Conservation (phyloP, 2,888 invertebrate genomes). For the Yponomeuta malinellus region DNA sequence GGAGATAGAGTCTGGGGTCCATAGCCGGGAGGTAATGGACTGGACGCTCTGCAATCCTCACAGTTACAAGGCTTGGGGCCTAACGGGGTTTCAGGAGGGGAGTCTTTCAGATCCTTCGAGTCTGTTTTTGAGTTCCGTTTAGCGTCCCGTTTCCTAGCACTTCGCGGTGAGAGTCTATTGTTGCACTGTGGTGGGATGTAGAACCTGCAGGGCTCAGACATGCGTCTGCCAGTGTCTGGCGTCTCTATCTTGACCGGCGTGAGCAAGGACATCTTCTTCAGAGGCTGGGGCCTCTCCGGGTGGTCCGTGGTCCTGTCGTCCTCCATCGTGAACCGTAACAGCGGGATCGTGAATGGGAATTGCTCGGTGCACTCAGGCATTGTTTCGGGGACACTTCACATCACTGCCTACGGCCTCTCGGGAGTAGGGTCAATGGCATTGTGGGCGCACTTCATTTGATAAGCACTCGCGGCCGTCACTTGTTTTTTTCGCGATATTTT, state of each 20-base stretch:
- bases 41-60: conserved; percentile 69
- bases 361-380: conserved; percentile 72
- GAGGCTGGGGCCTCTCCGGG: conserved; percentile 50
- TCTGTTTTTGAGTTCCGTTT: conserved; percentile 53
- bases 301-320: conserved; percentile 42
- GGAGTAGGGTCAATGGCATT: conserved; percentile 44
- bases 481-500: conserved; percentile 23
- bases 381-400: conserved; percentile 27
- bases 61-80: conserved; percentile 66
- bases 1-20: conserved; percentile 68
- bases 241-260: conserved; percentile 66
- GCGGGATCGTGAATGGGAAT: conserved; percentile 61
- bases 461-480: conserved; percentile 9
- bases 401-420: conserved; percentile 28
- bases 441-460: conserved; percentile 23
- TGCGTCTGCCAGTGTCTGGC: conserved; percentile 55
- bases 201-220: conserved; percentile 60
- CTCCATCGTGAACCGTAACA: conserved; percentile 70
- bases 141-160: conserved; percentile 58
- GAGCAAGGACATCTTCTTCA: conserved; percentile 64
- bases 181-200: conserved; percentile 69
- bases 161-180: conserved; percentile 62
- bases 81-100: conserved; percentile 42
- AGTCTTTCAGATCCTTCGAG: conserved; percentile 35
- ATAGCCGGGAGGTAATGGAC: conserved; percentile 67